Evolutionary conservation across 2,888 invertebrate species (phyloP), one percentile per base, ranked within the genome.

Genomic region (Aelia acuminata): DNA sequence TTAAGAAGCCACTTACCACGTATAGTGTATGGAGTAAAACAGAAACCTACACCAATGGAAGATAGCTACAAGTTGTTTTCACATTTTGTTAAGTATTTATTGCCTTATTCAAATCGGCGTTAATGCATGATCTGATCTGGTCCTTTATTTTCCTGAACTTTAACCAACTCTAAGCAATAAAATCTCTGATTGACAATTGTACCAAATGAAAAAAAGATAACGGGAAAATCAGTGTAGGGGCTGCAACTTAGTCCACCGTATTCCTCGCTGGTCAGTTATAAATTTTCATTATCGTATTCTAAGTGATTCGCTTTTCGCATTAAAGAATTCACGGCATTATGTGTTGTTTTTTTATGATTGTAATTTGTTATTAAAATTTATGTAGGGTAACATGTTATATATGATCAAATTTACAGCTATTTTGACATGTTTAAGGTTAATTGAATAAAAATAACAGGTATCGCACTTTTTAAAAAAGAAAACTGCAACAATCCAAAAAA

Each of bases 141-240:
- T 0, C 11, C 26, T 26, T 4, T 26, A 57, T 57, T 26, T 11
- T 57, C 11, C 26, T 13, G 11, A 22, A 39, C 75, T 1, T 7
- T 7, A 43, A 7, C 43, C 43, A 39, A 39, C 11, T 20, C 10
- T 4, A 20, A 1, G 20, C 39, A 75, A 75, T 75, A 75, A 75
- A 75, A 39, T 75, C 20, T 20, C 75, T 39, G 75, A 75, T 39
- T 75, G 75, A 75, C 75, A 75, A 75, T 75, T 39, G 75, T 39
- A 35, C 20, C 3, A 0, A 1, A 3, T 22, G 22, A 39, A 39
- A 75, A 75, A 75, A 39, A 20, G 35, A 35, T 75, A 75, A 39
- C 20, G 22, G 4, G 13, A 11, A 3, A n/a, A 57, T 57, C 26
- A 57, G 26, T 57, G 26, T 22, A 26, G 3, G 5, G n/a, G n/a